Percentiles rank a stretch among this genome's conserved stretches.
These are phyloP conservation scores for Ladona fulva DNA, from an alignment of 1,140 invertebrate species.

Conservation along the genomic window DNA sequence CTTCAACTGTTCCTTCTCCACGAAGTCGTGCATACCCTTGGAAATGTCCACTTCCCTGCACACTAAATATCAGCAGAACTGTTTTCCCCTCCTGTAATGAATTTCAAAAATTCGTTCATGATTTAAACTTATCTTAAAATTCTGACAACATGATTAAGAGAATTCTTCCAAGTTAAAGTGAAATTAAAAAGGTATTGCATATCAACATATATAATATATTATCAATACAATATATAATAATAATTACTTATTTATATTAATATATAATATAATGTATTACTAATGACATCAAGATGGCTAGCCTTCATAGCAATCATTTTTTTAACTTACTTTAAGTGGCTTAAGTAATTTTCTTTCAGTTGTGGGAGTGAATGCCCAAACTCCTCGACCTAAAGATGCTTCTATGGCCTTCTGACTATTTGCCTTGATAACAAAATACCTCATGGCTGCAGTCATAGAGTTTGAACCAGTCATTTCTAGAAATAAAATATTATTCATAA, in stretches of 20 bases:
- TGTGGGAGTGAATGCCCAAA: conserved; percentile 39
- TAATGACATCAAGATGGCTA: too few species aligned
- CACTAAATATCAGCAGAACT: conserved; percentile 42
- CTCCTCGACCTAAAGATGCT: conserved; percentile 34
- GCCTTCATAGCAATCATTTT: too few species aligned
- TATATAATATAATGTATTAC: too few species aligned
- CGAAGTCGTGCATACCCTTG: conserved; percentile 43
- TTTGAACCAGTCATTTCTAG: not conserved
- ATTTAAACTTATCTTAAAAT: too few species aligned
- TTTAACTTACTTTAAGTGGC: conserved; percentile 35
- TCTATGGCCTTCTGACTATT: conserved; percentile 39
- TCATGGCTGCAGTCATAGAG: not conserved
- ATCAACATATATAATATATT: too few species aligned
- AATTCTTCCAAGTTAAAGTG: too few species aligned
- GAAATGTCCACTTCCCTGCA: conserved; percentile 44
- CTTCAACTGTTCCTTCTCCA: conserved; percentile 31
- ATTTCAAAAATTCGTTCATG: not conserved
- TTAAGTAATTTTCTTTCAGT: conserved; percentile 40
- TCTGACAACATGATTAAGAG: too few species aligned
- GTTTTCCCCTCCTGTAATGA: conserved; percentile 36
- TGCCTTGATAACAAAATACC: conserved; percentile 43
- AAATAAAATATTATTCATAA: too few species aligned
- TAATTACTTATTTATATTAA: too few species aligned
- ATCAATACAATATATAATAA: too few species aligned
- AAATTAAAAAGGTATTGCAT: too few species aligned